Conservation (phyloP, 1,140 invertebrate species). For the Xylocopa sonorina region DNA sequence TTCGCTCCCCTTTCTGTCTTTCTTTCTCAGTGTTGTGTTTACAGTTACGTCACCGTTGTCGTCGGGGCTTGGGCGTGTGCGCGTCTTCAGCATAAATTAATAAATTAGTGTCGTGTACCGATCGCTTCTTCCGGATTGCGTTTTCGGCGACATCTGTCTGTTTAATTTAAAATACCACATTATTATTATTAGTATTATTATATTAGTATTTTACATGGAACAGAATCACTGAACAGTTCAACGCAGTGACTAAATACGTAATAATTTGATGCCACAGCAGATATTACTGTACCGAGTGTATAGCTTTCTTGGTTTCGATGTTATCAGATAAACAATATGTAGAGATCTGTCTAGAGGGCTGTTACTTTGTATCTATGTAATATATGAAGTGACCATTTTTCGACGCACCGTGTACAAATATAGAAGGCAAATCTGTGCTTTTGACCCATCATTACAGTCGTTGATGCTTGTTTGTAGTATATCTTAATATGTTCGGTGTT, state of each 20-base stretch:
- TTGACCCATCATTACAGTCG: not conserved
- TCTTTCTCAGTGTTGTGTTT: constrained; percentile 62
- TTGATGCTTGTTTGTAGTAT: not conserved
- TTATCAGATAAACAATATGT: too few species aligned
- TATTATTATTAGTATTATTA: too few species aligned
- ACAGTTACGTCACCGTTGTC: constrained; percentile 71
- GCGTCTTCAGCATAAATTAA: constrained; percentile 66
- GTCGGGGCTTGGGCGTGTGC: constrained; percentile 46
- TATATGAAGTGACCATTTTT: not conserved
- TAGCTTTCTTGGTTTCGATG: too few species aligned
- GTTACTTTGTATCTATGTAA: not conserved
- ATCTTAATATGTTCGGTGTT: not conserved
- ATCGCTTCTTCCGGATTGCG: constrained; percentile 29
- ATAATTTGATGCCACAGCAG: too few species aligned
- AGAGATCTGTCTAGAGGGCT: not conserved
- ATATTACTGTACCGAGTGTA: too few species aligned
- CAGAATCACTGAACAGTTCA: not conserved
- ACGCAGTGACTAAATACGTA: not conserved
- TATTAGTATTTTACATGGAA: too few species aligned
- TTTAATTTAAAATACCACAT: not conserved
- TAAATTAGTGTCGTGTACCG: constrained; percentile 60
- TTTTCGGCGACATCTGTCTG: constrained; percentile 16
- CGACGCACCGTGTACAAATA: not conserved
- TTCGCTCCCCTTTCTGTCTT: constrained; percentile 24
- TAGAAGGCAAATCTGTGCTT: not conserved